A percentile compares a stretch with the other conserved stretches of the same genome.
Conservation (phyloP, 1,140 invertebrate genomes). For the Venturia canescens region DNA sequence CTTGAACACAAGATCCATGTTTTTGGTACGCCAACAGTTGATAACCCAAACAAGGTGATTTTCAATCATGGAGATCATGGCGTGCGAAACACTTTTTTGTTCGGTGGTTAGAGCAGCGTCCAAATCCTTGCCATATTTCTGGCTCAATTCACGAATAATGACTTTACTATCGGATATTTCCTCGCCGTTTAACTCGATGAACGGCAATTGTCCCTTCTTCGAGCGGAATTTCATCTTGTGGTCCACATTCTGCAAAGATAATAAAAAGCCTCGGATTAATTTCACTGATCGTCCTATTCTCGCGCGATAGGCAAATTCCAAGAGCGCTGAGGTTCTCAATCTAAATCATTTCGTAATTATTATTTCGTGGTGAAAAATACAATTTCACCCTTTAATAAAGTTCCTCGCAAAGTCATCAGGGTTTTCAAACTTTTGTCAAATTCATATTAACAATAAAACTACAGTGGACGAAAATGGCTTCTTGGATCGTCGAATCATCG, state of each 20-base stretch:
- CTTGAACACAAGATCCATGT: conserved; percentile 89
- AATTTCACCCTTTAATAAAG: too few species aligned
- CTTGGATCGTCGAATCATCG: too few species aligned
- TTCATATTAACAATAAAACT: too few species aligned
- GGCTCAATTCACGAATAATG: conserved; percentile 90
- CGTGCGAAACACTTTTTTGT: conserved; percentile 91
- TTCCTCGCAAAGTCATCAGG: too few species aligned
- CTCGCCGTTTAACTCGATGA: conserved; percentile 95
- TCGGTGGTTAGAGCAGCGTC: conserved; percentile 88
- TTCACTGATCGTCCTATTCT: neutral
- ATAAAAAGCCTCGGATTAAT: conserved; percentile 36
- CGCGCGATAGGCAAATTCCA: conserved; percentile 5
- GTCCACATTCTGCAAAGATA: conserved; percentile 90
- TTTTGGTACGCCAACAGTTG: conserved; percentile 92
- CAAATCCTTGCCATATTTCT: conserved; percentile 89
- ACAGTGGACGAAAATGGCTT: too few species aligned
- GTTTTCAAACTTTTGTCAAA: too few species aligned
- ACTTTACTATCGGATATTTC: conserved; percentile 94
- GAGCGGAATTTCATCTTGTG: conserved; percentile 95
- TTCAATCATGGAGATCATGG: conserved; percentile 97
- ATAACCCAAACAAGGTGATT: conserved; percentile 95
- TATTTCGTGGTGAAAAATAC: too few species aligned
- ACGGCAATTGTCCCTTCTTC: conserved; percentile 94
- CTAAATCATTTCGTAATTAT: neutral
- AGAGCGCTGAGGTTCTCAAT: neutral